Percentiles rank a stretch among this genome's conserved stretches.
Evolutionary conservation across 2,113 vertebrate genomes (phyloP).

Genomic region (Polyodon spathula): DNA sequence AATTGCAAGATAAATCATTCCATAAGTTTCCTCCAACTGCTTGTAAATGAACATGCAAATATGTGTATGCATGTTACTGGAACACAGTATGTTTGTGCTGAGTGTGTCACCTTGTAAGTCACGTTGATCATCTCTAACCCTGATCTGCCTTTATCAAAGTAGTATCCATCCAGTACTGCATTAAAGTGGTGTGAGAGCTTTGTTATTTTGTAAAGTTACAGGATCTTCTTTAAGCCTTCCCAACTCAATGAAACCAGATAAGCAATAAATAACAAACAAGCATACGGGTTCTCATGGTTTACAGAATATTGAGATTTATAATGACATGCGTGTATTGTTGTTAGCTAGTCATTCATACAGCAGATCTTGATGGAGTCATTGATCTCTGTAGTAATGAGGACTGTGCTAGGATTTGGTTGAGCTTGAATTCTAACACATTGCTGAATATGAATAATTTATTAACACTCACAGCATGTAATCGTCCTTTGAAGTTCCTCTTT

Average conservation of each 20-base stretch:
- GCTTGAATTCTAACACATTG: slow-evolving; percentile 46
- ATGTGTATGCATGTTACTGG: too few relatives aligned
- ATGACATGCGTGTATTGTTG: slow-evolving; percentile 17
- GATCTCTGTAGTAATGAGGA: slow-evolving; percentile 45
- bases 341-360: slow-evolving; percentile 20
- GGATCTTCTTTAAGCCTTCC: slow-evolving; percentile 43
- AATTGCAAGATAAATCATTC: too few relatives aligned
- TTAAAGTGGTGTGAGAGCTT: slow-evolving; percentile 31
- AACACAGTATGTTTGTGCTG: slow-evolving; percentile 36
- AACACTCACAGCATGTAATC: slow-evolving; percentile 49
- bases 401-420: slow-evolving; percentile 33
- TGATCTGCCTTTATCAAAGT: slow-evolving; percentile 56
- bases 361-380: slow-evolving; percentile 35
- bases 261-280: slow-evolving; percentile 34
- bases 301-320: slow-evolving; percentile 31
- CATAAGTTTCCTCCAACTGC: too few relatives aligned
- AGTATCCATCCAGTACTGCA: slow-evolving; percentile 29
- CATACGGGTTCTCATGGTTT: slow-evolving; percentile 38
- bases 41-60: too few relatives aligned
- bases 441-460: slow-evolving; percentile 51
- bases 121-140: slow-evolving; percentile 19
- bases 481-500: slow-evolving; percentile 55
- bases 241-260: slow-evolving; percentile 51
- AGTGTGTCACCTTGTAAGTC: slow-evolving; percentile 18
- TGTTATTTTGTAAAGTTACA: slow-evolving; percentile 31